Evolutionary conservation across 2,113 vertebrate species (phyloP).

Genomic region (Amblyopsis rosae): DNA sequence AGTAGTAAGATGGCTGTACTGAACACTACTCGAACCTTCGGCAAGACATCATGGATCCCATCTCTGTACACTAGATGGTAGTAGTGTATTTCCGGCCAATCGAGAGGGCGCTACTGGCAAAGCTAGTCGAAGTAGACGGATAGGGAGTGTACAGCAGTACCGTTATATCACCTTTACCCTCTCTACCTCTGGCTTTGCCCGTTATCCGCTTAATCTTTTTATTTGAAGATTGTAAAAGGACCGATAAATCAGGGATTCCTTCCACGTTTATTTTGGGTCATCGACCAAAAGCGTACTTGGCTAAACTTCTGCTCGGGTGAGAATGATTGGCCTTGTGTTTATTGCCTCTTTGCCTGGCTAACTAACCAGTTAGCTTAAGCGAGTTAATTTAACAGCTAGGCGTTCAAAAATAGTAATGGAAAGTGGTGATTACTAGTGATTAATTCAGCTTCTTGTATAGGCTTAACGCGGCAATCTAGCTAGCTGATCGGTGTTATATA

Average conservation of each 20-base stretch:
- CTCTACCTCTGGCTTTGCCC: neutral
- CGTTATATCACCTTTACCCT: neutral
- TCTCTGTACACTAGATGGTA: neutral
- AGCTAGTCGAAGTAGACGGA: constrained; percentile 29
- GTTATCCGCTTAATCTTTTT: neutral
- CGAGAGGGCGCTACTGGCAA: constrained; percentile 19
- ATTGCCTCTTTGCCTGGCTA: constrained; percentile 11
- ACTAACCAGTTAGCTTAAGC: neutral
- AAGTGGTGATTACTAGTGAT: neutral
- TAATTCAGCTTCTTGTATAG: neutral
- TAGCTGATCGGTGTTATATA: constrained; percentile 1
- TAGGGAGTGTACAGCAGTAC: constrained; percentile 36
- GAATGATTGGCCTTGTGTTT: constrained; percentile 56
- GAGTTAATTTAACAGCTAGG: neutral
- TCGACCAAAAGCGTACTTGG: constrained; percentile 14
- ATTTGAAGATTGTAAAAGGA: neutral
- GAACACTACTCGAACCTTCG: too few species aligned
- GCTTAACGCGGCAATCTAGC: constrained; percentile 1
- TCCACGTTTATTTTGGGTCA: neutral
- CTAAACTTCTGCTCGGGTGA: constrained; percentile 58
- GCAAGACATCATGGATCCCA: neutral
- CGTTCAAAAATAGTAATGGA: neutral
- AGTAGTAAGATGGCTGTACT: too few species aligned
- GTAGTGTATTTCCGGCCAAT: neutral
- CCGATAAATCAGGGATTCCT: neutral